Base-by-base conservation (phyloP, 2,113 vertebrate genomes). In the Callipepla californica region DNA sequence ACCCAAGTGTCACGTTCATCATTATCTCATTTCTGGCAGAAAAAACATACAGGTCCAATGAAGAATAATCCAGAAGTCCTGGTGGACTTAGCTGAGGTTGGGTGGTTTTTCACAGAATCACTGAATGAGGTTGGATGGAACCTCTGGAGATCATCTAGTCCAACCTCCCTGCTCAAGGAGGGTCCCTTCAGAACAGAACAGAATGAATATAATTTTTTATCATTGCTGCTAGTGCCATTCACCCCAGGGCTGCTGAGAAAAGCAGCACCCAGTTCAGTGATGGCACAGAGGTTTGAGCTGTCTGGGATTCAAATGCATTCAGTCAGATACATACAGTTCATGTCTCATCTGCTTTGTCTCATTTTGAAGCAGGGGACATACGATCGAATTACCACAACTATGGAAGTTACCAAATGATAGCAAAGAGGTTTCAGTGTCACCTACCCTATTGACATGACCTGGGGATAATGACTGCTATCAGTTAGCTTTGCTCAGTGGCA, bases 1-100 rank as follows among this genome's bases (percentile, higher is more conserved):
- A 96, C 94, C n/a, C 7, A 72, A 88, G 93, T 75, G 82, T 93
- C 95, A 93, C 28, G 28, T 93, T 91, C 87, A 81, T 92, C 93
- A 92, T 28, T 11, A 0, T 69, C 93, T 94, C 53, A 5, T 88
- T 91, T 91, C 76, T 75, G 69, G 51, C 40, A 81, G 57, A 55
- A 91, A 94, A 53, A 87, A 72, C 53, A 55, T 47, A 50, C 2
- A 68, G n/a, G 61, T 53, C 28, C 2, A 0, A 68, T 32, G 65
- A 68, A 85, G 76, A 57, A 80, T 92, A 89, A 63, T 25, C 85
- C 76, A 40, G 13, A 57, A 67, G 65, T 85, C 73, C 53, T 82
- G 67, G 47, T 3, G 40, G 82, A 34, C 26, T 83, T 58, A 34
- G 36, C 47, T 53, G 65, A 87, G 80, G 45, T 34, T 57, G 69